Percentiles rank a stretch among this genome's conserved stretches.
Conservation (phyloP, 1,140 invertebrate genomes). For the Drosophila watanabei region DNA sequence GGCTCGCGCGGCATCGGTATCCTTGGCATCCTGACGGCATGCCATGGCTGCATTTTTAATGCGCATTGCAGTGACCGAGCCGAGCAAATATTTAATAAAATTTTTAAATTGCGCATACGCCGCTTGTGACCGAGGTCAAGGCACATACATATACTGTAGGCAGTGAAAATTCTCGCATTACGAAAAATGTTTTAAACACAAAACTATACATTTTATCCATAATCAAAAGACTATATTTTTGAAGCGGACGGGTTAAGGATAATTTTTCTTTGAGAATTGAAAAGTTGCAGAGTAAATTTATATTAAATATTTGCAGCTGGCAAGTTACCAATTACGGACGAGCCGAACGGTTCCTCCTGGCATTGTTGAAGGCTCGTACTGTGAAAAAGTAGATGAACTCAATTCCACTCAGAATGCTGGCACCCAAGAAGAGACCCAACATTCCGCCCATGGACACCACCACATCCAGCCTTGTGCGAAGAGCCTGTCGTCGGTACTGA, state of each 20-base stretch:
- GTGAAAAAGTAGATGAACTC: conserved; percentile 86
- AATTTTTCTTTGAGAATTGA: neutral
- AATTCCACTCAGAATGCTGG: conserved; percentile 86
- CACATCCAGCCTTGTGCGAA: conserved; percentile 82
- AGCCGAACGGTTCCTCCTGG: neutral
- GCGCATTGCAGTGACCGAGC: conserved; percentile 67
- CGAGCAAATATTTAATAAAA: conserved; percentile 72
- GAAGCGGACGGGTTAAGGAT: neutral
- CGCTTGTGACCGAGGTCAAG: conserved; percentile 28
- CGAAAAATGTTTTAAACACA: conserved; percentile 2
- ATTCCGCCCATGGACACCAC: conserved; percentile 86
- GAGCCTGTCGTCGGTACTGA: conserved; percentile 86
- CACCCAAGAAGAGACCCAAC: conserved; percentile 86
- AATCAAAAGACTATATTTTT: neutral
- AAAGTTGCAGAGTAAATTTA: neutral
- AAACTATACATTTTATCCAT: neutral
- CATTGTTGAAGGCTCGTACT: conserved; percentile 60
- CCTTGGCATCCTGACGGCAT: conserved; percentile 60
- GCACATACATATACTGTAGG: neutral
- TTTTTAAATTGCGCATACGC: conserved; percentile 50
- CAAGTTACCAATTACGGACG: conserved; percentile 25
- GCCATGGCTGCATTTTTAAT: conserved; percentile 69
- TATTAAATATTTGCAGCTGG: conserved; percentile 13
- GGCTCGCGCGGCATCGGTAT: conserved; percentile 24
- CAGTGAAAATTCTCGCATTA: neutral